Evolutionary conservation across 2,797 vertebrate species (phyloP), one percentile per base, ranked within the genome.

Genomic region (Carapus acus): DNA sequence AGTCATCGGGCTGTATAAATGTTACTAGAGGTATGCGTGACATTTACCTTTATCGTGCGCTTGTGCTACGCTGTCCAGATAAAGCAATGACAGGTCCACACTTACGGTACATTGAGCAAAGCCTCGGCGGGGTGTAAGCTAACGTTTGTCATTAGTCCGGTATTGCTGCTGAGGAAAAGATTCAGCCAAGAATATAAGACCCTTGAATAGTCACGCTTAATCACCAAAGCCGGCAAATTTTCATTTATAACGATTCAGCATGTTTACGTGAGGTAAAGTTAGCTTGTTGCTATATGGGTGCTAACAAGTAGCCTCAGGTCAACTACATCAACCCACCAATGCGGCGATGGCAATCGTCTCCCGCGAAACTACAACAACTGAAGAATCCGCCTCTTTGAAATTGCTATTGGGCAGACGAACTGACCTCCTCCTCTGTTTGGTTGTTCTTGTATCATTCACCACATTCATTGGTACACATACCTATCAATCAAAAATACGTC

Each of bases 91-190:
- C 5, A 5, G 24, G 24, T 4, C 9, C 5, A 14, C 39, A 54
- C 29, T 55, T 53, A 61, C 7, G 5, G 27, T 22, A 19, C 22
- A 23, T 49, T 69, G 38, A 53, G 65, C 19, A 55, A 58, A 43
- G 38, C 8, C 41, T 49, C 29, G 12, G 54, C 45, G 24, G 29
- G 31, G 34, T 48, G 21, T 75, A 73, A 78, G 79, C 74, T 83
- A 78, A 74, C 49, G 36, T 52, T 58, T 75, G 63, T 65, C 74
- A 14, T 66, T 76, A 79, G 69, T 74, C 41, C 15, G 12, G 14
- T 55, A 20, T 14, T 31, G 23, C 16, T 2, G 15, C 5, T 12
- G 39, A 6, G 18, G 29, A 17, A 22, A 40, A 53, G 49, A 7
- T 29, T 4, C 13, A 14, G 8, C 5, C 4, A 38, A 41, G 13